Evolutionary conservation across 2,888 invertebrate genomes (phyloP), one percentile per base, ranked within the genome.

Genomic region (Hypsopygia costalis): DNA sequence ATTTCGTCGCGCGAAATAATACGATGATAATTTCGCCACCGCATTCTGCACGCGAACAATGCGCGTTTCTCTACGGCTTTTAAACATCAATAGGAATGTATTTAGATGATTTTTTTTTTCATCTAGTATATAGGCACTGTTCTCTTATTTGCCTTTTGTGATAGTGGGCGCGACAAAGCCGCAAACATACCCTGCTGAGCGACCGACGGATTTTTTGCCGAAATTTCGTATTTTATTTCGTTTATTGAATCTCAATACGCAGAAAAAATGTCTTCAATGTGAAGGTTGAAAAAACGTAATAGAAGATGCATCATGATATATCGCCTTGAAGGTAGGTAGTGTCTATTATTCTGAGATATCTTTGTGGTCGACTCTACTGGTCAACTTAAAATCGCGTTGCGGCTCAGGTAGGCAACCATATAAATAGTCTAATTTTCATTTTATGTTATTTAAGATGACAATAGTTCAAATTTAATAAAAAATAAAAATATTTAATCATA

Each of bases 101-200:
- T 85, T 87, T 87, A 82, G 82, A 81, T 81, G 79, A 73, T 76
- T 72, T 86, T 87, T 86, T n/a, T 83, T 77, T 81, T 30, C 68
- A 54, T 43, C 37, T 44, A 49, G 53, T 67, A 66, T 57, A 49
- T 53, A 58, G 63, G 75, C 61, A 82, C 69, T 83, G 81, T 87
- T 86, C 87, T 79, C 81, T 85, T 87, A 87, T 87, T 86, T 87
- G 86, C 82, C 85, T 75, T 81, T 88, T 88, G 87, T 87, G 64
- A 70, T 76, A 75, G 85, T 86, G 85, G 88, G 88, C 85, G 83
- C 86, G 88, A 87, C 86, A 85, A 82, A 74, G 80, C 86, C 86
- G 71, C 87, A 86, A 87, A 83, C 82, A 81, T 77, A 65, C 77
- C 86, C 82, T 71, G 86, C 87, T 80, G 87, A 58, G 87, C 67